A percentile compares a stretch with the other conserved stretches of the same genome.
phyloP scores from a whole-genome alignment of 2,113 vertebrate genomes.

The Neogale vison region DNA sequence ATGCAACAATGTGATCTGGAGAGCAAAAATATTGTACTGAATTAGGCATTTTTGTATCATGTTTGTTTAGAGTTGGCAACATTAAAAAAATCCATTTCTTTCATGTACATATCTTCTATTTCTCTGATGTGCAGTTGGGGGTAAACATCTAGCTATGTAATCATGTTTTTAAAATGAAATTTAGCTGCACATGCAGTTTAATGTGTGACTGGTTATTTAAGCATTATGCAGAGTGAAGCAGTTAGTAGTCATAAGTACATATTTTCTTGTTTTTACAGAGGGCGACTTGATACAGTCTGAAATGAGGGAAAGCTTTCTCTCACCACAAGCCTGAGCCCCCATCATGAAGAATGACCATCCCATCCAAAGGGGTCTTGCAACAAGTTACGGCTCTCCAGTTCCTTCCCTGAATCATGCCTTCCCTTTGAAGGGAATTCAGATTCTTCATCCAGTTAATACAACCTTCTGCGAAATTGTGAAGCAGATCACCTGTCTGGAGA shows the following conservation, averaged over 20 bases:
- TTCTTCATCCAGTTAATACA: background rate
- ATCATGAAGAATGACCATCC: background rate
- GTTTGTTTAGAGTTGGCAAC: background rate
- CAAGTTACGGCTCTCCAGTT: background rate
- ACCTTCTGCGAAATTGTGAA: background rate
- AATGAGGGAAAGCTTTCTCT: background rate
- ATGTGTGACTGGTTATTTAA: background rate
- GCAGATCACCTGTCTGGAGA: rapidly evolving
- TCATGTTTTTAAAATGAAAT: background rate
- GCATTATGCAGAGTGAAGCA: background rate
- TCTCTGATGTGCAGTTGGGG: conserved; percentile 47
- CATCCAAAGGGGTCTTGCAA: too few species aligned
- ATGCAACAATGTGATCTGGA: background rate
- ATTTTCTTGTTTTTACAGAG: background rate
- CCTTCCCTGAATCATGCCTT: background rate
- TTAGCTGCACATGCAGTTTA: background rate
- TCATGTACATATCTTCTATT: background rate
- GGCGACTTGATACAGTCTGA: background rate
- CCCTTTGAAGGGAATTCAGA: background rate
- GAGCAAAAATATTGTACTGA: background rate
- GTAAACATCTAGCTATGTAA: background rate
- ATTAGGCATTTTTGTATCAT: conserved; percentile 57
- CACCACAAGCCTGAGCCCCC: background rate
- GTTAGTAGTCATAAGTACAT: background rate
- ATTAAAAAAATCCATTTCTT: background rate